A percentile compares a stretch with the other conserved stretches of the same genome.
These are phyloP conservation scores for Takifugu bimaculatus DNA, from an alignment of 2,113 vertebrate genomes.

Conservation along the genomic window DNA sequence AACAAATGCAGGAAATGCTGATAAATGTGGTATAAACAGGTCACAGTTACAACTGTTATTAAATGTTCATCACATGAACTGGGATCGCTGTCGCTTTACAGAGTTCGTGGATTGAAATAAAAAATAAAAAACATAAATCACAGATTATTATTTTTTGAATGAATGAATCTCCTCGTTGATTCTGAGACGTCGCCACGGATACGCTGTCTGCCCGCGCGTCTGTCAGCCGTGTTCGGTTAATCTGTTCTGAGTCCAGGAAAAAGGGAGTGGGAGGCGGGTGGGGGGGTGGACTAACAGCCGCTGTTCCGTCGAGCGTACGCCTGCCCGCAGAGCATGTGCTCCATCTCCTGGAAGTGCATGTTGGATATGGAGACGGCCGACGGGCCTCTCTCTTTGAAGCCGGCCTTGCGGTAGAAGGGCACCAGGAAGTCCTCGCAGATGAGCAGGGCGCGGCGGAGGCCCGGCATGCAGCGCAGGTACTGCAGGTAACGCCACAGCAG, in stretches of 20 bases:
- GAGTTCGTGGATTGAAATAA: no score
- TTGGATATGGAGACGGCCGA: conserved; percentile 68
- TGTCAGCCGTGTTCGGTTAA: conserved; percentile 6
- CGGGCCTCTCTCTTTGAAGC: conserved; percentile 73
- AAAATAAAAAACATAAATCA: no score
- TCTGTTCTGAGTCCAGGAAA: conserved; percentile 32
- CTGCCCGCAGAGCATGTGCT: conserved; percentile 66
- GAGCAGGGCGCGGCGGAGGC: conserved; percentile 71
- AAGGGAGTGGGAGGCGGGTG: neutral
- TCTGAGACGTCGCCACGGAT: conserved; percentile 7
- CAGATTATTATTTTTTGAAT: no score
- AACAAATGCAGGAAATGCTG: no score
- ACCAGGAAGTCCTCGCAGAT: conserved; percentile 77
- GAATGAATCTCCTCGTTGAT: no score
- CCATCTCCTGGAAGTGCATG: conserved; percentile 76
- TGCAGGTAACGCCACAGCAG: conserved; percentile 80
- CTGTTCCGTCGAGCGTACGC: conserved; percentile 74
- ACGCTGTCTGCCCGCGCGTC: conserved; percentile 17
- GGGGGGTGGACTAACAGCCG: conserved; percentile 56
- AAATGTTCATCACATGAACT: no score
- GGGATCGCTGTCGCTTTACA: no score
- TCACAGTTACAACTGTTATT: no score
- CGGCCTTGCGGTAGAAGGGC: conserved; percentile 76
- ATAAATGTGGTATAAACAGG: no score
- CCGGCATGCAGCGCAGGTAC: conserved; percentile 70